phyloP scores from a whole-genome alignment of 2,113 vertebrate genomes.

The Cacatua alba region DNA sequence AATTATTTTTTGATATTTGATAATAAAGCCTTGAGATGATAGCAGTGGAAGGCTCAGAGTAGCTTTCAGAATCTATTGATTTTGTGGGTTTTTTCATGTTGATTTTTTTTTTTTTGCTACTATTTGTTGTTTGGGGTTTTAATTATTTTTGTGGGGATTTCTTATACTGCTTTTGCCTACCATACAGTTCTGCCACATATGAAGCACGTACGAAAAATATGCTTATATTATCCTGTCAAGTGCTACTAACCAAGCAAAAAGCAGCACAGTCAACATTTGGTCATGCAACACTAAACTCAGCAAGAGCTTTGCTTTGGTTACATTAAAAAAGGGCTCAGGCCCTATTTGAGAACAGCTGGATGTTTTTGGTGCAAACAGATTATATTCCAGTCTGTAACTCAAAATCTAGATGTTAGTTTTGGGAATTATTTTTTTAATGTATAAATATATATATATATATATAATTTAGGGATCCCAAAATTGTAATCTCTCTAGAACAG shows the following conservation, averaged over 20 bases:
- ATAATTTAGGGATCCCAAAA: background rate
- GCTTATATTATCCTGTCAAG: background rate
- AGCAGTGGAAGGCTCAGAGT: background rate
- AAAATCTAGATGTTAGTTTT: background rate
- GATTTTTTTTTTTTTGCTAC: background rate
- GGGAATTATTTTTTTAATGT: background rate
- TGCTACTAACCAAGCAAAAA: background rate
- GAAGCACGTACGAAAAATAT: background rate
- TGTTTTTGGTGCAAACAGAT: background rate
- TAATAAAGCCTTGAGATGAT: conserved; percentile 40
- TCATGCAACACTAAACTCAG: background rate
- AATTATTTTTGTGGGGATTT: conserved; percentile 25
- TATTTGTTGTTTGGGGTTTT: background rate
- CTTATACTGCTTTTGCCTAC: background rate
- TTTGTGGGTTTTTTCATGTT: background rate
- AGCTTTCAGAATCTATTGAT: conserved; percentile 24
- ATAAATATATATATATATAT: background rate
- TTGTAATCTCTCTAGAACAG: background rate
- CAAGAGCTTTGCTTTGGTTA: background rate
- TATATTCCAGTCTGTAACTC: background rate
- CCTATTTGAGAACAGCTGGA: background rate
- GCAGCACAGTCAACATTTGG: background rate
- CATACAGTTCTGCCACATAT: background rate
- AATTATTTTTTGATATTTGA: conserved; percentile 58
- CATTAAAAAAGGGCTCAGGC: background rate